Base-by-base conservation (phyloP, 2,797 vertebrate species). In the Enteromius trimaculatus region DNA sequence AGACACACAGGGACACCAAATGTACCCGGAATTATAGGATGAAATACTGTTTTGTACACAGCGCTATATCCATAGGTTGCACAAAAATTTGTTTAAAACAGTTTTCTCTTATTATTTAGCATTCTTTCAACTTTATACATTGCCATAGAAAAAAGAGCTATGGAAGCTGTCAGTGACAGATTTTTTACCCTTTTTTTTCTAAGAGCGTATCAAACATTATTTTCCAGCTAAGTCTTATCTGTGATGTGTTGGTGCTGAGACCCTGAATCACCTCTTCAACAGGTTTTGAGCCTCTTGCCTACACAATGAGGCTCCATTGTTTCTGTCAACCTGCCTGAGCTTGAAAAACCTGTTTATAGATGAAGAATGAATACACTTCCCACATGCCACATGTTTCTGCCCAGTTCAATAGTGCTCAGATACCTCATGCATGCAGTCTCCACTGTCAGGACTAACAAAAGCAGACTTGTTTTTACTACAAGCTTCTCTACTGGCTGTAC, bases 341-440 rank as follows among this genome's bases (percentile, higher is more conserved):
- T 81, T 86, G 87, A 89, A 90, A 90, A 87, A 86, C 89, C 85
- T 68, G 85, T 86, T 88, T 66, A 79, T 77, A 74, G 79, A 77
- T 23, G 42, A n/a, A 66, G 53, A 39, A 2, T 74, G 83, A 62
- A 58, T 75, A 77, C 84, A 87, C 85, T 82, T 87, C 85, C 66
- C 60, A 51, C 79, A 77, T 83, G 72, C 74, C 77, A 80, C 65
- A 76, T 86, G 83, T 80, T 74, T 85, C 76, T 44, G 62, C 29
- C 29, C 31, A 23, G 58, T 60, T 66, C 44, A 26, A 49, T 64
- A 82, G 78, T 51, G 66, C 53, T 76, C 23, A 64, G 64, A 58
- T 31, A 14, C 13, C 16, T 70, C 53, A 76, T 76, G 74, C 71
- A 65, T 29, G 44, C 72, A 72, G 65, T 77, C 19, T 17, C 16